phyloP scores from a whole-genome alignment of 2,113 vertebrate species.

The Hucho hucho region DNA sequence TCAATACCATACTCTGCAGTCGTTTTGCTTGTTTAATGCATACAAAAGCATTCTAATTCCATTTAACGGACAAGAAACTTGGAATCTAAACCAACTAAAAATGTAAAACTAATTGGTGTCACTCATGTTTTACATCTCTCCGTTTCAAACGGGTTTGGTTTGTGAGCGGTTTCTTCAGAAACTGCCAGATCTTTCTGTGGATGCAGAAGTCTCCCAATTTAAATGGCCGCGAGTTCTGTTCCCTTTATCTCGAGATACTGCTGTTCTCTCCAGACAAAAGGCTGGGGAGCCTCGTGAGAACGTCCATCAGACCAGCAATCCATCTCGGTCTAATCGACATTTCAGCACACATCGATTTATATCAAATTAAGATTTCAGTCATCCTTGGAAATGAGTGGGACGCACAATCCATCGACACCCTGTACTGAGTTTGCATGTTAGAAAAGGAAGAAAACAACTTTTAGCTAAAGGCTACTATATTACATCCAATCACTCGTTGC shows the following conservation, averaged over 20 bases:
- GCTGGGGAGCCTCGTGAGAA: not conserved
- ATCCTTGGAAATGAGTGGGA: not conserved
- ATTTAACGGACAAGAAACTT: not conserved
- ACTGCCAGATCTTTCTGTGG: not conserved
- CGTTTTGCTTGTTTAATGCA: too few relatives aligned
- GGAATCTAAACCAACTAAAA: not conserved
- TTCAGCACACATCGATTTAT: not conserved
- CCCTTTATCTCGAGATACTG: not conserved
- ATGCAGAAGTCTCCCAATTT: not conserved
- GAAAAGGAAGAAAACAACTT: not conserved
- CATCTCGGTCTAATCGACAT: not conserved
- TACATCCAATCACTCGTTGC: not conserved
- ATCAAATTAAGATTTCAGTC: not conserved
- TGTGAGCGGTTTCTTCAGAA: not conserved
- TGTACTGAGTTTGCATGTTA: not conserved
- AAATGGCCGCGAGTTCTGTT: not conserved
- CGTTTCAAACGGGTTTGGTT: not conserved
- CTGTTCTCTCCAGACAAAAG: conserved; percentile 1
- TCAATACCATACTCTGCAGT: too few relatives aligned
- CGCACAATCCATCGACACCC: not conserved
- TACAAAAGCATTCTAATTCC: too few relatives aligned
- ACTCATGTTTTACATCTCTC: not conserved
- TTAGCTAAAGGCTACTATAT: not conserved
- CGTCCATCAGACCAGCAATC: not conserved
- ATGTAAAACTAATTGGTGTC: not conserved